Evolutionary conservation across 1,140 invertebrate genomes (phyloP), one percentile per base, ranked within the genome.

Genomic region (Drosophila tsacasi): DNA sequence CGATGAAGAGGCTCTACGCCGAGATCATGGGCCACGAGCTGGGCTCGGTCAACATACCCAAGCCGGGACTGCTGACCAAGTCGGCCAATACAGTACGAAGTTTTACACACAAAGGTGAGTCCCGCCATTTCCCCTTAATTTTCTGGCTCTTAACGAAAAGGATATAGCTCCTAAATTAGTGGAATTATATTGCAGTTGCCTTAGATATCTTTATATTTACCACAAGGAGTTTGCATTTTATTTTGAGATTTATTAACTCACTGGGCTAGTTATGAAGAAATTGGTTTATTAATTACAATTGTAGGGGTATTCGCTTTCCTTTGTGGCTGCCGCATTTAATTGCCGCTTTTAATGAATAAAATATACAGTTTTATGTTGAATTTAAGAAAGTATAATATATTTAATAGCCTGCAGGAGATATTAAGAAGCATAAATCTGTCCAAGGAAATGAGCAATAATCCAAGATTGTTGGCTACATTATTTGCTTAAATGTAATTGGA

Each of bases 71-170:
- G 66, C 94, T 95, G 74, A 94, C 95, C 13, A 94, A 95, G 66
- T 95, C 95, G 61, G 97, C 97, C 66, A 98, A 98, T 93, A 98
- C 97, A 42, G 96, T 97, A 40, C 94, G 97, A 77, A 97, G 96
- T 93, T 98, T 97, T 94, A 94, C 95, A 79, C 97, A 98, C 94
- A 93, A 95, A 93, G 96, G 96, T 97, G 93, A 94, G 94, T 92
- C 25, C 8, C 5, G 3, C 8, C 1, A 37, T 37, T 55, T 55
- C 13, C 1, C 19, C 13, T 17, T 6, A 17, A 21, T 23, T 23
- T 17, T 10, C 19, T 5, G 23, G 32, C 10, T 9, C 6, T 37
- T 23, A 17, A 55, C 23, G 32, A 21, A 1, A 55, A n/a, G 32
- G 32, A 23, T 37, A 55, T 37, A 55, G 19, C 19, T 37, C 4